Evolutionary conservation across 2,888 invertebrate species (phyloP), one percentile per base, ranked within the genome.

Genomic region (Melinaea marsaeus): DNA sequence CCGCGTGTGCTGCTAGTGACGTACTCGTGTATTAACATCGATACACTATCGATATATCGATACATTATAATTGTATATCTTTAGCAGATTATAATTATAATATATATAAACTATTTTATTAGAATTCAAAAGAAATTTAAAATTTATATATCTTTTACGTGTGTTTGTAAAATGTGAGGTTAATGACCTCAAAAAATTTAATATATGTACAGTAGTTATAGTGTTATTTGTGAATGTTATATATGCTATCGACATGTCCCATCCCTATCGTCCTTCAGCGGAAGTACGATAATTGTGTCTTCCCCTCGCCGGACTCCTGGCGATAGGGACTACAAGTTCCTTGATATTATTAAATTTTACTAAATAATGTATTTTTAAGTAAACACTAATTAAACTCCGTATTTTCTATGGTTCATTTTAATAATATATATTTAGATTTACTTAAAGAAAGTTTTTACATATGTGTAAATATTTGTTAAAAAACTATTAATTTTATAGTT

Each of bases 251-350:
- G 13, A 32, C 7, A 32, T 13, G 66, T 67, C 72, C 61, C 84
- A 71, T 65, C 81, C 65, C 81, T 84, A 80, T 58, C 62, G 68
- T 83, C 83, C 83, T 80, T 80, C 81, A 81, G 76, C 88, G 90
- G 90, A 90, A 89, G 86, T 84, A 81, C 79, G 81, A 87, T 90
- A 88, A 90, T 88, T 88, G 87, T 81, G 83, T 88, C 88, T 86
- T 86, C 88, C 88, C 88, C 88, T 85, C 82, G 77, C 81, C 78
- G 73, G 71, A 71, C 73, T 74, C 74, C 73, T 75, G 75, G 75
- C 79, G 76, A 77, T 75, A 75, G 59, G 54, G 55, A 57, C 9
- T 42, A 66, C 60, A 32, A 64, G 64, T 63, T 63, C 64, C 61
- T 60, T 64, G 57, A 58, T 66, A 66, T 64, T 66, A 64, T 67